Percentiles rank a stretch among this genome's conserved stretches.
Conservation (phyloP, 2,113 vertebrate species). For the Brachypteracias leptosomus region DNA sequence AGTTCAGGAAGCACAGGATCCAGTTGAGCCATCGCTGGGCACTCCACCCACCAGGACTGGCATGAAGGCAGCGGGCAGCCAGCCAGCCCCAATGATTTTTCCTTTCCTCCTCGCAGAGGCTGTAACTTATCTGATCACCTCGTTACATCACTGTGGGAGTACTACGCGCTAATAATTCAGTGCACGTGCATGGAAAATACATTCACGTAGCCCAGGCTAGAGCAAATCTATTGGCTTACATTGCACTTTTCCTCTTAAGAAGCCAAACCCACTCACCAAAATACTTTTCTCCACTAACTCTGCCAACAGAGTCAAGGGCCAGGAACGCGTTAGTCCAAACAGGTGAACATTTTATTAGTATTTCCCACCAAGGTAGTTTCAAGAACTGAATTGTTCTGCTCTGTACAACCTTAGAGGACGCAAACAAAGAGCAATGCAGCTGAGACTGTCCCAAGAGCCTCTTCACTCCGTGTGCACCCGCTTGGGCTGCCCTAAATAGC, state of each 20-base stretch:
- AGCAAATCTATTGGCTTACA: neutral
- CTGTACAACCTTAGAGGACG: neutral
- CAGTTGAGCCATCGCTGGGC: neutral
- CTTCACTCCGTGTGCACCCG: fast-evolving
- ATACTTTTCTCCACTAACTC: neutral
- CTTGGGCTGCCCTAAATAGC: neutral
- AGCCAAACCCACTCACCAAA: neutral
- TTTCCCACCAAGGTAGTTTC: neutral
- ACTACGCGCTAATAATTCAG: fast-evolving
- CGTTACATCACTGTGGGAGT: neutral
- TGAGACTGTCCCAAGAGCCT: neutral
- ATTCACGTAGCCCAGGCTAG: fast-evolving
- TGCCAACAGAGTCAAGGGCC: neutral
- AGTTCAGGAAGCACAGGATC: neutral
- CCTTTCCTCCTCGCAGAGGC: neutral
- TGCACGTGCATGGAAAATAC: neutral
- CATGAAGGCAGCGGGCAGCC: neutral
- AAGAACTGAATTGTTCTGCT: neutral
- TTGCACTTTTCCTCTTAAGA: neutral
- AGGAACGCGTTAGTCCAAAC: neutral
- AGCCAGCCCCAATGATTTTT: neutral
- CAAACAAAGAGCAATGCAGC: neutral
- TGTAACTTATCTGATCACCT: neutral
- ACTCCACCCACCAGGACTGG: neutral
- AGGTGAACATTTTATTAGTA: neutral